phyloP scores from a whole-genome alignment of 2,797 vertebrate species.

The Trachops cirrhosus region DNA sequence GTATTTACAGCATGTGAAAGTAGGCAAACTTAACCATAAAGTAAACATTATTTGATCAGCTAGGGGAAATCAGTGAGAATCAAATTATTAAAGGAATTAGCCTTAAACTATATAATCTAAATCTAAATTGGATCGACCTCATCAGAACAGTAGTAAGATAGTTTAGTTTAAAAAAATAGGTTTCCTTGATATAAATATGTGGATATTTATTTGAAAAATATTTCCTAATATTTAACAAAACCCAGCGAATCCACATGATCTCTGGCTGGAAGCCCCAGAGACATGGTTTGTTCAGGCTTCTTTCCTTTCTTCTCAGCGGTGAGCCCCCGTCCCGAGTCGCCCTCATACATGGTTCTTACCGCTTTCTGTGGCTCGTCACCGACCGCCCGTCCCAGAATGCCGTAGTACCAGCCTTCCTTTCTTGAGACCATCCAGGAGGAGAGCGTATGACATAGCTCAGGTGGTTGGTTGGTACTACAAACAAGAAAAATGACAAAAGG shows the following conservation, averaged over 20 bases:
- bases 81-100: conserved; percentile 4
- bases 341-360: background rate
- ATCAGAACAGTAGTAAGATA: background rate
- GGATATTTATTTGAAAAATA: background rate
- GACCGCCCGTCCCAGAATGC: background rate
- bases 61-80: background rate
- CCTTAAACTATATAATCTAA: background rate
- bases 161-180: background rate
- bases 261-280: background rate
- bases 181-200: background rate
- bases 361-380: background rate
- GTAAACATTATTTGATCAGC: background rate
- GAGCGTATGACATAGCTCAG: background rate
- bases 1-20: background rate
- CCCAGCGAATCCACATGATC: background rate
- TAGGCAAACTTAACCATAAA: background rate
- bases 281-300: background rate
- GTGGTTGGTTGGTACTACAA: background rate
- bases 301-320: background rate
- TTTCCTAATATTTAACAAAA: background rate
- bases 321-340: no score
- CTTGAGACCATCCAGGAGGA: background rate
- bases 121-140: background rate
- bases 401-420: background rate
- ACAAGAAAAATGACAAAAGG: background rate